Conservation (phyloP, 2,888 invertebrate species). For the Silvanus unidentatus region DNA sequence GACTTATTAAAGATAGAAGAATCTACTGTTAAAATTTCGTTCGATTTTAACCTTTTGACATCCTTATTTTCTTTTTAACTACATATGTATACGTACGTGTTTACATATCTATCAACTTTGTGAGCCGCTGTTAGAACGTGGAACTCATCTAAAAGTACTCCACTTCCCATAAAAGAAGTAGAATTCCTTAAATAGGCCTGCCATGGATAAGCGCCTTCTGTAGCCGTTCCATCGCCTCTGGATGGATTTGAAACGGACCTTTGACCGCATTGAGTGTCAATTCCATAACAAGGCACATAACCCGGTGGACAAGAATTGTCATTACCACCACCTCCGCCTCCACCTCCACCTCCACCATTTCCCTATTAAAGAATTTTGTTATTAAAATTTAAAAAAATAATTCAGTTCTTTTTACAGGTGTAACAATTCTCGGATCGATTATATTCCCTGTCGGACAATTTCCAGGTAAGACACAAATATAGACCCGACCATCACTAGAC, state of each 20-base stretch:
- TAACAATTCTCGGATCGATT: constrained; percentile 37
- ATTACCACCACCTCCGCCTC: no score
- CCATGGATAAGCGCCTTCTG: constrained; percentile 70
- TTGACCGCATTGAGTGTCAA: constrained; percentile 44
- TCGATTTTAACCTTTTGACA: no score
- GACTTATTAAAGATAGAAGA: no score
- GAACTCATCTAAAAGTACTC: constrained; percentile 60
- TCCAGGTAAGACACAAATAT: constrained; percentile 33
- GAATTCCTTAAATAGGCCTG: constrained; percentile 49
- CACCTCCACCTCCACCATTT: no score
- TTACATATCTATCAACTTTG: constrained; percentile 48
- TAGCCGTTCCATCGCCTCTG: constrained; percentile 52
- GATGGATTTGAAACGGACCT: constrained; percentile 37
- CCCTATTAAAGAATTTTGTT: no score
- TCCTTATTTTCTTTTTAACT: not conserved
- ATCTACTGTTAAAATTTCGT: no score
- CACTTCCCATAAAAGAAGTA: constrained; percentile 60
- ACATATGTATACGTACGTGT: constrained; percentile 25
- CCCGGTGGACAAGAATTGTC: constrained; percentile 33
- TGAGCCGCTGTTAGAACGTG: constrained; percentile 72
- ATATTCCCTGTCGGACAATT: constrained; percentile 27
- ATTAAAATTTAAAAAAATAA: no score
- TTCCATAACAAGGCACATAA: constrained; percentile 31
- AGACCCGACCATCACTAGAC: constrained; percentile 23
- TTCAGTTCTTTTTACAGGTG: constrained; percentile 32